A percentile compares a stretch with the other conserved stretches of the same genome.
phyloP scores from a whole-genome alignment of 30 jellyfish, hydroid and myxozoan genomes.

The Chironex yamaguchii region DNA sequence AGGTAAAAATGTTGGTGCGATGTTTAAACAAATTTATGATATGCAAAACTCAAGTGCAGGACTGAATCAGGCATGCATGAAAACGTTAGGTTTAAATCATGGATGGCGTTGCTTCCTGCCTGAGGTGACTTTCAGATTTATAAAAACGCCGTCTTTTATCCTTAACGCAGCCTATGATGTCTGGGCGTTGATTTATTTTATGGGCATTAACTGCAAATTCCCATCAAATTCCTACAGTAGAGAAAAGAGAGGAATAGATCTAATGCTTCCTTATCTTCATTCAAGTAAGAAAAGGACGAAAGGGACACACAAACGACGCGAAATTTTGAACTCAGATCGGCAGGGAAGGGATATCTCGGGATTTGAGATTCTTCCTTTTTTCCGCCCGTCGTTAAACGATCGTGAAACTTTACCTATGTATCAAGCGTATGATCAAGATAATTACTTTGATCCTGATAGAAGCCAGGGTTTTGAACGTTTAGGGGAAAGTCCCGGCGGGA shows the following conservation, averaged over 20 bases:
- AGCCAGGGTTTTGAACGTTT: not conserved
- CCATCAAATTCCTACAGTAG: conserved; percentile 65
- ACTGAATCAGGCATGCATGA: conserved; percentile 82
- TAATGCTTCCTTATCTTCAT: not conserved
- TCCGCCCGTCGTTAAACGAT: conserved; percentile 33
- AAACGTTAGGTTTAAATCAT: conserved; percentile 71
- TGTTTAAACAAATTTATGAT: conserved; percentile 85
- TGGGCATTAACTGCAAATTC: conserved; percentile 94
- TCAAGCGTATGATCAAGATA: not conserved
- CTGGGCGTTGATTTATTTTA: conserved; percentile 97
- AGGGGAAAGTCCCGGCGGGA: not conserved
- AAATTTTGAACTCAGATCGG: conserved; percentile 6
- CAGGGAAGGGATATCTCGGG: conserved; percentile 91
- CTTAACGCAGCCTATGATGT: conserved; percentile 97
- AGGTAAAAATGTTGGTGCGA: conserved; percentile 88
- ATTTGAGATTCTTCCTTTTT: conserved; percentile 90
- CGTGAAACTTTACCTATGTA: not conserved
- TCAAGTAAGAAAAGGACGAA: not conserved
- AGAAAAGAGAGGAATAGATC: conserved; percentile 1
- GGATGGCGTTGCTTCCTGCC: conserved; percentile 98
- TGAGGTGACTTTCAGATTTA: conserved; percentile 79
- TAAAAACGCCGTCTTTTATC: conserved; percentile 90
- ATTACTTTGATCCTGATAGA: not conserved
- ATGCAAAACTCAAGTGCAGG: conserved; percentile 95
- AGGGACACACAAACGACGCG: not conserved